Conservation (phyloP, 2,797 vertebrate species). For the Brotula barbata region DNA sequence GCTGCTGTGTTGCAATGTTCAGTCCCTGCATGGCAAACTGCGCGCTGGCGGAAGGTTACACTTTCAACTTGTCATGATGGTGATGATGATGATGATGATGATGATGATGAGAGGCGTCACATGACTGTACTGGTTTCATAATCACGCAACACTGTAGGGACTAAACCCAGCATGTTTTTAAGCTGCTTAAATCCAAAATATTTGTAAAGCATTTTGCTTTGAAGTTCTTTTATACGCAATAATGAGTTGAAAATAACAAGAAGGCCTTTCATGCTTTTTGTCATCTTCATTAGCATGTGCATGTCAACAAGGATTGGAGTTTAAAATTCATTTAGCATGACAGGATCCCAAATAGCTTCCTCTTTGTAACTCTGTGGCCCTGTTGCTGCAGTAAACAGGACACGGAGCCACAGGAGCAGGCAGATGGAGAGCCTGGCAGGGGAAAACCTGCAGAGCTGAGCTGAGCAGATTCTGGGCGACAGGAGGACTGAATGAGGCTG, state of each 20-base stretch:
- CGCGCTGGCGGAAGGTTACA: slow-evolving; percentile 74
- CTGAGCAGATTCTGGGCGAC: slow-evolving; percentile 56
- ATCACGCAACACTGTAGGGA: slow-evolving; percentile 70
- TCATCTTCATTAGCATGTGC: too few relatives aligned
- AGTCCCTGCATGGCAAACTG: slow-evolving; percentile 62
- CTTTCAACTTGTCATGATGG: slow-evolving; percentile 75
- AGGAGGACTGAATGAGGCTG: slow-evolving; percentile 27
- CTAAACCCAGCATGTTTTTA: slow-evolving; percentile 50
- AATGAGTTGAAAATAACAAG: background rate
- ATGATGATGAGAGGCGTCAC: slow-evolving; percentile 65
- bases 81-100: slow-evolving; percentile 51
- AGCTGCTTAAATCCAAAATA: slow-evolving; percentile 28
- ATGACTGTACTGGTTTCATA: slow-evolving; percentile 76
- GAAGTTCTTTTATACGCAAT: background rate
- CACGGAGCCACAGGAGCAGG: slow-evolving; percentile 23
- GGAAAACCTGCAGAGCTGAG: slow-evolving; percentile 62
- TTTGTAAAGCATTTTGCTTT: background rate
- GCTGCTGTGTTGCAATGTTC: slow-evolving; percentile 67
- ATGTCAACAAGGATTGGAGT: too few relatives aligned
- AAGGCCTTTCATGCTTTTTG: background rate
- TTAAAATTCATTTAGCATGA: background rate
- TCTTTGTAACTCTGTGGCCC: slow-evolving; percentile 7
- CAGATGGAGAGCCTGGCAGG: slow-evolving; percentile 69
- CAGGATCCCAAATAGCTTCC: background rate
- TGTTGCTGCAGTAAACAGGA: slow-evolving; percentile 47